Base-by-base conservation (phyloP, 1,140 invertebrate genomes). In the Saxidomus purpurata region DNA sequence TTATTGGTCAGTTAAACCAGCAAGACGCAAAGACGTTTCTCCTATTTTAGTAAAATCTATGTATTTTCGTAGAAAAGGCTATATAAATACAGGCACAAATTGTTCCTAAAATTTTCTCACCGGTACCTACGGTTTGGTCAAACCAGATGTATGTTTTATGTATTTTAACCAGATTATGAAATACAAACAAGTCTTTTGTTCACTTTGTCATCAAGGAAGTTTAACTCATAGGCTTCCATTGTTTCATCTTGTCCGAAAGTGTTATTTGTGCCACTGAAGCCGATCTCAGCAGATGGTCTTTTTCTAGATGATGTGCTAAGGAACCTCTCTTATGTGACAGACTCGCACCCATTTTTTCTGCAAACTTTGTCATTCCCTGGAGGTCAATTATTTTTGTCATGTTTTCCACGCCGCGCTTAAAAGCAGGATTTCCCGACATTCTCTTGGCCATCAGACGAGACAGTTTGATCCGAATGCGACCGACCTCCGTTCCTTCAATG, bases 371-470 rank as follows among this genome's bases (percentile, higher is more conserved):
- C 6, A 22, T 34, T 6, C 67, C 67, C 17, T 71, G 34, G 36
- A 38, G 67, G 19, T 36, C 19, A 31, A 71, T 38, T 22, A 38
- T 38, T 17, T 36, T 36, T 71, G 0, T 71, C 67, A 71, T 71
- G 1, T 71, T 71, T 71, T 71, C 67, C 9, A 71, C 67, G 28
- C 34, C 67, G 63, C 52, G 71, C 63, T 38, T 87, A 49, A 87
- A 87, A 8, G 71, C 84, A 13, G 84, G 71, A 47, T 77, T 87
- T 40, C 74, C 84, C 6, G 69, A 59, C 55, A 79, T 76, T 55
- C 79, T 76, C 71, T 87, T 87, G 4, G 84, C 71, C 74, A 87
- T 77, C 19, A 87, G 52, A 43, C 71, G 13, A n/a, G 71, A 79
- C 17, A 87, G 71, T 34, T 87, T 87, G 11, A 87, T 49, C 25